Conservation (phyloP, 2,888 invertebrate species). For the Acanthococcus lagerstroemiae region DNA sequence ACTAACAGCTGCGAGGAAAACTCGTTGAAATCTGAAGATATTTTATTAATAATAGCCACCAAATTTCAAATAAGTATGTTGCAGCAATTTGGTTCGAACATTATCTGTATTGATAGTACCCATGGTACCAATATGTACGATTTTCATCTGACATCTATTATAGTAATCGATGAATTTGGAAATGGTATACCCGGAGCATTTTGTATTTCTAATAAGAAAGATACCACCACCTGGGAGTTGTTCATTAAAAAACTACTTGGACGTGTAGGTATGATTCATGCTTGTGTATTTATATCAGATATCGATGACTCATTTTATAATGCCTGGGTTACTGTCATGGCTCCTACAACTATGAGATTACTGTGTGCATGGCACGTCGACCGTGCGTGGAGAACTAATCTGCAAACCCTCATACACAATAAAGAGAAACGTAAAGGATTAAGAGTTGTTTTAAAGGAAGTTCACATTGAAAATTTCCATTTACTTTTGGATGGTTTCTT, state of each 20-base stretch:
- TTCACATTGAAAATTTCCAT: neutral
- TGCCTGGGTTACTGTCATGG: conserved; percentile 3
- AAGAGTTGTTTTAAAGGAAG: neutral
- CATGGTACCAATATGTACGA: conserved; percentile 5
- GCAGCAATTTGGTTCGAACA: neutral
- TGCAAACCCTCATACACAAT: neutral
- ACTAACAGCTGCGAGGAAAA: neutral
- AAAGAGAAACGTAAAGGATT: neutral
- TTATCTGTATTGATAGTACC: conserved; percentile 3
- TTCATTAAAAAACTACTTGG: neutral
- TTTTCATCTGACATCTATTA: neutral
- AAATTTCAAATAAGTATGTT: neutral
- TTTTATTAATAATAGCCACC: neutral
- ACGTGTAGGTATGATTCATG: neutral
- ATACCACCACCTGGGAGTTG: neutral
- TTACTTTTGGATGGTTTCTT: neutral
- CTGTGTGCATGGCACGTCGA: conserved; percentile 5
- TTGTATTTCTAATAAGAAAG: neutral
- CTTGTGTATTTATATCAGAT: conserved; percentile 1
- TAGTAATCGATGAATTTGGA: conserved; percentile 2
- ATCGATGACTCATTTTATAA: neutral
- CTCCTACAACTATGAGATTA: neutral
- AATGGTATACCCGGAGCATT: neutral
- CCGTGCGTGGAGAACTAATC: conserved; percentile 1
- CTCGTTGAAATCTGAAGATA: neutral